Base-by-base conservation (phyloP, 1,140 invertebrate species). In the Pygmarrhopalites habei region DNA sequence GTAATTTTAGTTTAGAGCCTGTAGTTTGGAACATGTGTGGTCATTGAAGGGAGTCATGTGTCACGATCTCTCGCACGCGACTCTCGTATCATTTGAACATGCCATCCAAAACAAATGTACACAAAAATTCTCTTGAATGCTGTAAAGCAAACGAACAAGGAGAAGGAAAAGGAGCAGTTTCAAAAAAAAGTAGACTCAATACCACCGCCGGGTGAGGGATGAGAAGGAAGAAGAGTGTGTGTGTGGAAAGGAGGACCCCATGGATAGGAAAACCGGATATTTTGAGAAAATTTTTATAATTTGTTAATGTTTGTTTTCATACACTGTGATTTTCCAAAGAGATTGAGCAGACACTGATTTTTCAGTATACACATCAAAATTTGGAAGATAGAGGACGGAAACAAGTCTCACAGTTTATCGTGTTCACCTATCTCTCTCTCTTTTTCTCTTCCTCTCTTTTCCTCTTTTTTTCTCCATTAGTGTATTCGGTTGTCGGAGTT, bases 311-410 rank as follows among this genome's bases (percentile, higher is more conserved):
- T 52, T 52, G 49, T 52, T 52, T 52, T 52, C 49, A 26, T 52
- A 52, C 14, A 28, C n/a, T n/a, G 23, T 52, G 23, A 52, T 52
- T 52, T 52, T 52, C 23, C 10, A 52, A 25, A 52, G 49, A 52
- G 49, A 52, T 52, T 52, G 49, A 52, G 49, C 49, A 52, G 49
- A 52, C 28, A 52, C 49, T 52, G 49, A 52, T 52, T 52, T 52
- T 52, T 52, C 49, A 52, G 14, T 26, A 52, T 5, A 12, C 7
- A 10, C 4, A 52, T 52, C 49, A 46, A 46, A 35, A 35, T 35
- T 15, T 7, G 32, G 15, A 35, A 15, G 32, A 35, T 5, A 7
- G 32, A 15, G 15, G 15, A 35, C 15, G 21, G 44, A 46, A 46
- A 46, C 44, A 46, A 46, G 44, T 46, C 21, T 46, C 49, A 17